phyloP scores from a whole-genome alignment of 2,113 vertebrate species.

The Myiozetetes cayanensis region DNA sequence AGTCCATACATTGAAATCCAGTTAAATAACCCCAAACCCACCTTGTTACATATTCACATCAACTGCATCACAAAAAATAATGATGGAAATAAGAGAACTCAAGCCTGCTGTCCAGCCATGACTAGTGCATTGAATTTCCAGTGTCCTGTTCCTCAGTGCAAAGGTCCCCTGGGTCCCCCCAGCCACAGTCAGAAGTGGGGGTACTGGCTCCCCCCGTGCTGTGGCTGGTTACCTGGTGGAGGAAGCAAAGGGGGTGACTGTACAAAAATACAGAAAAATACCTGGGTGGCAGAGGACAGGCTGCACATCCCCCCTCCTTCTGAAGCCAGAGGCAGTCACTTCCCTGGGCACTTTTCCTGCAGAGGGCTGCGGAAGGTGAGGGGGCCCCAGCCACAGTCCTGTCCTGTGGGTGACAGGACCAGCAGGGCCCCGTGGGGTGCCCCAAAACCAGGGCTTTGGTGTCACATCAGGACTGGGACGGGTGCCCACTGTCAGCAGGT shows the following conservation, averaged over 20 bases:
- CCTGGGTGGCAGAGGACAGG: background rate
- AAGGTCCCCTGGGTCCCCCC: background rate
- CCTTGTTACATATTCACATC: slow-evolving; percentile 31
- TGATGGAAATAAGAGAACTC: background rate
- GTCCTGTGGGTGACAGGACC: background rate
- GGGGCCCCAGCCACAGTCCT: background rate
- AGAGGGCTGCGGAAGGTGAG: fast-evolving
- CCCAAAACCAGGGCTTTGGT: background rate
- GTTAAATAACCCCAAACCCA: background rate
- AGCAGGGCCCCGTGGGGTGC: background rate
- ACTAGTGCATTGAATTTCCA: slow-evolving; percentile 33
- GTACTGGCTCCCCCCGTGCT: slow-evolving; percentile 69
- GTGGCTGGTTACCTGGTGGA: slow-evolving; percentile 72
- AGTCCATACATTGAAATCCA: slow-evolving; percentile 22
- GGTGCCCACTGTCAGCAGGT: background rate
- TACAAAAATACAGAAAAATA: background rate
- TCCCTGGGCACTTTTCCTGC: background rate
- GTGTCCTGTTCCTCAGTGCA: slow-evolving; percentile 63
- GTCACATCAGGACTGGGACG: background rate
- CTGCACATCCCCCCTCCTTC: fast-evolving
- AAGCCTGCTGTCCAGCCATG: slow-evolving; percentile 2
- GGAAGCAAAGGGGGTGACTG: background rate
- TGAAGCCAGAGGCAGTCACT: fast-evolving
- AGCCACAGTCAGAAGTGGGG: slow-evolving; percentile 56
- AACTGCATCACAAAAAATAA: slow-evolving; percentile 46